Conservation (phyloP, 2,888 invertebrate species). For the Clivina fossor region DNA sequence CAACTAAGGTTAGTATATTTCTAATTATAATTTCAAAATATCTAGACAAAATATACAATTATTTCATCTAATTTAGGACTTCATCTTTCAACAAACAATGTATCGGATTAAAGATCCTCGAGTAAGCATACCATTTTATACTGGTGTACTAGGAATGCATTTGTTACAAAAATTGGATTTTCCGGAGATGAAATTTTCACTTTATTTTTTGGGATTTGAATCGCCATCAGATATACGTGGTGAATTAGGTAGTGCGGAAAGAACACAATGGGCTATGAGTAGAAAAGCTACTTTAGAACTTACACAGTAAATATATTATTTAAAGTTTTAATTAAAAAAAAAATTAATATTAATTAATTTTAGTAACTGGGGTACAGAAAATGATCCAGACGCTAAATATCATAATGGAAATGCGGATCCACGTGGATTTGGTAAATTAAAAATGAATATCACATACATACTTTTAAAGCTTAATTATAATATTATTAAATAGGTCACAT, state of each 20-base stretch:
- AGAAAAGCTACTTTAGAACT: conserved; percentile 87
- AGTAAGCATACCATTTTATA: conserved; percentile 86
- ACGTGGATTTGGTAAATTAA: conserved; percentile 80
- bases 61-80: no score
- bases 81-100: conserved; percentile 96
- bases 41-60: no score
- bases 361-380: conserved; percentile 96
- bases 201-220: conserved; percentile 93
- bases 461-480: conserved; percentile 21
- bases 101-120: conserved; percentile 91
- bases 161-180: conserved; percentile 86
- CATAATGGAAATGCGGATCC: conserved; percentile 92
- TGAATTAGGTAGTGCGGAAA: conserved; percentile 62
- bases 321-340: not conserved
- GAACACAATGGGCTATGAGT: conserved; percentile 75
- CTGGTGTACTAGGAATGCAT: conserved; percentile 88
- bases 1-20: no score
- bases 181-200: conserved; percentile 82
- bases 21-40: no score
- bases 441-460: no score
- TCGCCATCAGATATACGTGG: conserved; percentile 70
- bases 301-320: conserved; percentile 83
- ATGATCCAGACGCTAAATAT: conserved; percentile 73
- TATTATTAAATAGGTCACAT: conserved; percentile 73
- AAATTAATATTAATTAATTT: conserved; percentile 50